Percentiles rank a stretch among this genome's conserved stretches.
These are phyloP conservation scores for Rugalucina vietnamica DNA, from an alignment of 2,888 invertebrate genomes.

Conservation along the genomic window DNA sequence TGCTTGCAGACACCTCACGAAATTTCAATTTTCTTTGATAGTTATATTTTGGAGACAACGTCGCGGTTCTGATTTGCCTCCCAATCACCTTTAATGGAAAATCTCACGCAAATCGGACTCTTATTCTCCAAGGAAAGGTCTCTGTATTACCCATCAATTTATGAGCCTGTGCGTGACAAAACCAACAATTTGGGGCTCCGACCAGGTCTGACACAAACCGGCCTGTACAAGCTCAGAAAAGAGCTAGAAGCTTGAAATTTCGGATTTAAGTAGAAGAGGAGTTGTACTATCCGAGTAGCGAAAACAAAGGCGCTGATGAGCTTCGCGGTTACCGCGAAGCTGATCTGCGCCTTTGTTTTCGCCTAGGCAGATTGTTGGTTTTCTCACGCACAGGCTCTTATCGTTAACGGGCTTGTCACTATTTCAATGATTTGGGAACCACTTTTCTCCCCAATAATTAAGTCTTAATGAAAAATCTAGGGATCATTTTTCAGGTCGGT, in stretches of 20 bases:
- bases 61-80: background rate
- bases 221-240: too few species aligned
- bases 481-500: slow-evolving; percentile 6
- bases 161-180: too few species aligned
- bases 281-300: too few species aligned
- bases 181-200: too few species aligned
- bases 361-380: too few species aligned
- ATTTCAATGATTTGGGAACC: slow-evolving; percentile 1
- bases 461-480: slow-evolving; percentile 11
- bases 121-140: background rate
- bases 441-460: slow-evolving; percentile 6
- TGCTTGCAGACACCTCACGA: background rate
- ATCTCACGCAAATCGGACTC: slow-evolving; percentile 1
- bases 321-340: too few species aligned
- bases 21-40: background rate
- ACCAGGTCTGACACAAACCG: too few species aligned
- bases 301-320: too few species aligned
- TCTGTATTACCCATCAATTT: background rate
- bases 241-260: too few species aligned
- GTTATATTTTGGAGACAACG: background rate
- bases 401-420: slow-evolving; percentile 8
- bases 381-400: too few species aligned
- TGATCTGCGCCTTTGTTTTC: too few species aligned
- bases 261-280: too few species aligned
- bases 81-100: background rate